Base-by-base conservation (phyloP, 2,888 invertebrate species). In the Dascillus cervinus region DNA sequence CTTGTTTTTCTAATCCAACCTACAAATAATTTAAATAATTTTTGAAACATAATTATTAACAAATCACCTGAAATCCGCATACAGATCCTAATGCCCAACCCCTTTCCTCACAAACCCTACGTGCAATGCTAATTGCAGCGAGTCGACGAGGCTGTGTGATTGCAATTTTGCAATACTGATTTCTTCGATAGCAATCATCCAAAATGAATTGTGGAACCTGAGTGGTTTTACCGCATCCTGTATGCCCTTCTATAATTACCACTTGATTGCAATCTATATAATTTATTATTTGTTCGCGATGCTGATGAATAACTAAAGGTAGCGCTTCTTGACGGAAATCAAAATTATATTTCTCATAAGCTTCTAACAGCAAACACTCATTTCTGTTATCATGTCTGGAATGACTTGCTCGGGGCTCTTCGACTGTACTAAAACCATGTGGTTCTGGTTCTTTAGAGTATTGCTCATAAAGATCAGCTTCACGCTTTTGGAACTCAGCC, bases 181-280 rank as follows among this genome's bases (percentile, higher is more conserved):
- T 71, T 13, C 71, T 70, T 25, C 72, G 66, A 31, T 71, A 77
- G 43, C 75, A 76, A 46, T 82, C 73, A 47, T 95, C 89, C n/a
- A 95, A 65, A 42, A 96, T 88, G 67, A 82, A 92, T 59, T 95
- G 95, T 0, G 95, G 92, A 1, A 90, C 86, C 64, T 88, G 86
- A 0, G 88, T 89, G 1, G 92, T 90, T 64, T 90, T 90, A 10
- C 97, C 97, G 60, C 94, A 94, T 1, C 97, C 97, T 0, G 97
- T 96, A 1, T 83, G 82, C 1, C 96, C 96, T 64, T 91, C 82
- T 23, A 98, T 77, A 6, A 97, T 74, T 1, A 85, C 74, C 0
- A 92, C 85, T 29, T 32, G 14, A 11, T 38, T 32, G 6, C 32
- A 28, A 19, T 34, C 17, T 10, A 41, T 22, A 4, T 35, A 9